These are phyloP conservation scores for Gopherus evgoodei DNA, from an alignment of 2,113 vertebrate genomes.

Conservation along the genomic window DNA sequence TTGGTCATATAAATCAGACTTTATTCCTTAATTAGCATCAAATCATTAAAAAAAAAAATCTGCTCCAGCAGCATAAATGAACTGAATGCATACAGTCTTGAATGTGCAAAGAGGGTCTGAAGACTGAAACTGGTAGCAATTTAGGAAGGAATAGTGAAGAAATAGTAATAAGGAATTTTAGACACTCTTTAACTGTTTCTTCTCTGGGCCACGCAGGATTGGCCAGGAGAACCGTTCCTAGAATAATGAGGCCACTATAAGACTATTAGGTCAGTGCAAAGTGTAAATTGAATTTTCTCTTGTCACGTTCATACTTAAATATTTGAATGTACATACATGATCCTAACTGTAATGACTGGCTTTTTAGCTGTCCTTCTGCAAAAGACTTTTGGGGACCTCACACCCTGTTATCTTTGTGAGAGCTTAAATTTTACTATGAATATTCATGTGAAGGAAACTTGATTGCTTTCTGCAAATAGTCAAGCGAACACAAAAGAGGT, in stretches of 20 bases:
- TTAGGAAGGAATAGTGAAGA: background rate
- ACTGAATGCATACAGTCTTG: background rate
- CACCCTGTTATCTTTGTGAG: background rate
- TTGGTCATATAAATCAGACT: background rate
- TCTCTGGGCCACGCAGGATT: accelerated
- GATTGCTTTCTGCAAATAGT: background rate
- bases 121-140: background rate
- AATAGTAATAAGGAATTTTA: background rate
- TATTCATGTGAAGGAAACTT: background rate
- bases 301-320: background rate
- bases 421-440: background rate
- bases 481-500: background rate
- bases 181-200: background rate
- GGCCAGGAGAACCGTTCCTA: background rate
- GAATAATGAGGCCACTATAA: background rate
- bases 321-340: background rate
- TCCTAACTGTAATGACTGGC: background rate
- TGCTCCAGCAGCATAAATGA: background rate
- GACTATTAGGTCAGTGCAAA: background rate
- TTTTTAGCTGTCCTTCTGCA: background rate
- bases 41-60: background rate
- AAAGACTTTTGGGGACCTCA: background rate
- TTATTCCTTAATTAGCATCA: background rate
- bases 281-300: background rate
- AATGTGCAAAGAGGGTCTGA: background rate